Conservation (phyloP, 64 coral and sea anemone species). For the Stichodactyla mertensii region DNA sequence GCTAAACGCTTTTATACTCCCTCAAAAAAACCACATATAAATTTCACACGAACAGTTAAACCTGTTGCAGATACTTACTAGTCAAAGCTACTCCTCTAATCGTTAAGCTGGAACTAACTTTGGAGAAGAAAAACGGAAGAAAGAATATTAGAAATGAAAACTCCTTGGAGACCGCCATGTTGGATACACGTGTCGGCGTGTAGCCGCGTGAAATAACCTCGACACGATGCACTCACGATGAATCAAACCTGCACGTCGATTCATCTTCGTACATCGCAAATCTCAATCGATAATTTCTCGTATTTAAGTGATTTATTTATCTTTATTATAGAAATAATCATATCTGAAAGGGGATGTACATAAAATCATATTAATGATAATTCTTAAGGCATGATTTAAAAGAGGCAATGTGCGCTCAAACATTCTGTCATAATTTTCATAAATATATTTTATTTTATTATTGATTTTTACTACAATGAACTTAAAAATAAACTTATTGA, state of each 20-base stretch:
- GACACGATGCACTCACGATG: neutral
- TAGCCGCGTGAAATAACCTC: neutral
- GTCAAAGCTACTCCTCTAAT: slow-evolving; percentile 51
- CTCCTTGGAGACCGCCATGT: slow-evolving; percentile 32
- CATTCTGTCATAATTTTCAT: no score
- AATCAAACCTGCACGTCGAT: neutral
- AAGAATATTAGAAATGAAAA: slow-evolving; percentile 29
- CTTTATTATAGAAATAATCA: no score
- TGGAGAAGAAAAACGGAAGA: slow-evolving; percentile 15
- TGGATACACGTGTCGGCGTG: slow-evolving; percentile 50
- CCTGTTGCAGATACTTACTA: slow-evolving; percentile 26
- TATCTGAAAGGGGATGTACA: no score
- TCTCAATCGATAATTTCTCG: neutral
- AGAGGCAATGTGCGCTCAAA: no score
- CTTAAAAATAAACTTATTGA: no score
- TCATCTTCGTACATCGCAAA: neutral
- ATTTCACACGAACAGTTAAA: neutral
- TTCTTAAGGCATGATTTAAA: no score
- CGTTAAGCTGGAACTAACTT: slow-evolving; percentile 18
- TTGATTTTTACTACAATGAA: no score
- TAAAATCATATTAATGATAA: no score
- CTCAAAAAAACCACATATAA: neutral
- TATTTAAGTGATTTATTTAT: neutral
- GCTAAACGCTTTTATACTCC: neutral
- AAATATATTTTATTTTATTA: no score